Percentiles rank a stretch among this genome's conserved stretches.
phyloP scores from a whole-genome alignment of 2,888 invertebrate genomes.

The Metellina segmentata region DNA sequence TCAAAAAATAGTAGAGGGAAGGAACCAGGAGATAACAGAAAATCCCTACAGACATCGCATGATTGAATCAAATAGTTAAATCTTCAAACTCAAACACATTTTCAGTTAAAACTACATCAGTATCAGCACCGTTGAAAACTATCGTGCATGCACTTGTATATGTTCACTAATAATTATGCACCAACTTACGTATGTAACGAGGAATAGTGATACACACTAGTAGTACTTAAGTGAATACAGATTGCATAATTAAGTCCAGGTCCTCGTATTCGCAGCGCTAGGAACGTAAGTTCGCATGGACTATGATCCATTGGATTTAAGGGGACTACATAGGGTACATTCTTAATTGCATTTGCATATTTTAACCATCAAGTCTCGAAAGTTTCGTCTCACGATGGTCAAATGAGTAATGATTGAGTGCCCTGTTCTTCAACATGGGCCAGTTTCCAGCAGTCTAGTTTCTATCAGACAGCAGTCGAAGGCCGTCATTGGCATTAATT shows the following conservation, averaged over 20 bases:
- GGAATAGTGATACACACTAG: no score
- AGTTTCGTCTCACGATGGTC: constrained; percentile 24
- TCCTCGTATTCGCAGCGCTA: background rate
- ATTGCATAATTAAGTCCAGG: constrained; percentile 40
- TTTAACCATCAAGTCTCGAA: constrained; percentile 64
- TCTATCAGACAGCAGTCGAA: background rate
- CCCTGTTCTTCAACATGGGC: background rate
- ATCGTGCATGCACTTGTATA: no score
- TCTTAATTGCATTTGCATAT: constrained; percentile 75
- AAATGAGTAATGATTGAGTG: constrained; percentile 21
- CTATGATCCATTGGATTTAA: constrained; percentile 3
- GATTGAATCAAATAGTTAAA: no score
- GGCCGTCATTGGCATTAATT: constrained; percentile 9
- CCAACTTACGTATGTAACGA: no score
- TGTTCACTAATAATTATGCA: no score
- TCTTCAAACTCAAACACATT: no score
- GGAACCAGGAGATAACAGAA: no score
- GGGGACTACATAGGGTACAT: constrained; percentile 28
- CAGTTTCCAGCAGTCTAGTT: background rate
- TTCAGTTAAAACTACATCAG: no score
- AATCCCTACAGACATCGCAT: no score
- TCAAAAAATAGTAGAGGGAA: no score
- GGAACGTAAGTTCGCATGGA: background rate
- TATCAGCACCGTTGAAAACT: no score
- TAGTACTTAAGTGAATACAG: background rate